Base-by-base conservation (phyloP, 2,797 vertebrate genomes). In the Mustela erminea region DNA sequence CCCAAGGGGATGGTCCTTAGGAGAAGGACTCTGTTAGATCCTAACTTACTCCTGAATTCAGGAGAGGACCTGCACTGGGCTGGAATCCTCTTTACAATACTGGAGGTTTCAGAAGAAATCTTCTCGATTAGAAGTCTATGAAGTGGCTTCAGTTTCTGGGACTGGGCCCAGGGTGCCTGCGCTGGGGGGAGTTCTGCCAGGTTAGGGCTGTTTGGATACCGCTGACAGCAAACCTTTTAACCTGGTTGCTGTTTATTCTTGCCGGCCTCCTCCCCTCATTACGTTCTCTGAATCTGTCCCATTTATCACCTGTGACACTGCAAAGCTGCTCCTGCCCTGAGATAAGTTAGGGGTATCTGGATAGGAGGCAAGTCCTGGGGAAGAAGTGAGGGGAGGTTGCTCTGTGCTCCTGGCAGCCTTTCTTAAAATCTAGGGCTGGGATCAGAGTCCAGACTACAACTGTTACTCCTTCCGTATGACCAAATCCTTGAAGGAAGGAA, bases 81-180 rank as follows among this genome's bases (percentile, higher is more conserved):
- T 96, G 75, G 23, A 86, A 15, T 75, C 21, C 5, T 94, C 54
- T 92, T 93, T 74, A 81, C 94, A 90, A 62, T 94, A 58, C 2
- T 64, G 35, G 38, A 68, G 54, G 56, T 84, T 70, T 88, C 38
- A 66, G 7, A 88, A 84, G 52, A 80, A 92, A 32, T 93, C 38
- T 49, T 82, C 20, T 77, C 66, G 35, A 20, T 89, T 70, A 80
- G 29, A 60, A 72, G 70, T 58, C 27, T 35, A 2, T n/a, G 46
- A 96, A 93, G 87, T 52, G 54, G 43, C 93, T 82, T 80, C 5
- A 2, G 10, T 82, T 88, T 21, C 88, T 62, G 52, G 60, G 23
- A 18, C 38, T 9, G 0, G 12, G 58, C 52, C 32, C 70, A 38
- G 21, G 35, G 54, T 49, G 29, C 43, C 43, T 81, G 29, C 6